Evolutionary conservation across 2,797 vertebrate genomes (phyloP), one percentile per base, ranked within the genome.

Genomic region (Orientallactaga sibirica): DNA sequence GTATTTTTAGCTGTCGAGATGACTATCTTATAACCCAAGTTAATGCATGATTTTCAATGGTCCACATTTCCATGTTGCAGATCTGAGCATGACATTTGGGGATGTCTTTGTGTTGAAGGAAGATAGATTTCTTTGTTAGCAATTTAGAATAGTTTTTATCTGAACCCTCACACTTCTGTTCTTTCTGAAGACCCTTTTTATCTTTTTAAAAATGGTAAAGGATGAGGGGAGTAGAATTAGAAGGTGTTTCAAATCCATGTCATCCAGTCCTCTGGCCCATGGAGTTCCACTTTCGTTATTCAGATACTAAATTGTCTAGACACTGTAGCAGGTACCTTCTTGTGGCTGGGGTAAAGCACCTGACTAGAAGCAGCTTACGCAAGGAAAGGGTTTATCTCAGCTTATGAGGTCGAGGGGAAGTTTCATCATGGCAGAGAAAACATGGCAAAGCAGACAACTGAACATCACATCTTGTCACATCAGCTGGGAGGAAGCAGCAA

Each of bases 1-100:
- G 83, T 97, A 97, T 97, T 97, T 97, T 97, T 97, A 97, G 97
- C 97, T 95, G 66, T 95, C 1, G 94, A 97, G 96, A 97, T 97
- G 84, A 93, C 80, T 96, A 97, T 97, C 96, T 95, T 81, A 90
- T 92, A 96, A 93, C 96, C 92, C 77, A 73, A 95, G 96, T 91
- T 95, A 95, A 96, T 96, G 95, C 84, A 85, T 94, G 92, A 97
- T 97, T 96, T 97, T 97, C 96, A 97, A 92, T 96, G 97, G 92
- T 94, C 95, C 97, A 96, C 92, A 95, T 94, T 96, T 96, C 95
- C 85, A 86, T 66, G 86, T 92, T 97, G 94, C 94, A 95, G 66
- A 97, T 95, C 94, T 95, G 90, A 82, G 79, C 88, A 81, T 96
- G 94, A 95, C 97, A 97, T 96, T 97, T 96, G 86, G 77, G 88